Conservation (phyloP, 2,888 invertebrate genomes). For the Athetis lepigone region DNA sequence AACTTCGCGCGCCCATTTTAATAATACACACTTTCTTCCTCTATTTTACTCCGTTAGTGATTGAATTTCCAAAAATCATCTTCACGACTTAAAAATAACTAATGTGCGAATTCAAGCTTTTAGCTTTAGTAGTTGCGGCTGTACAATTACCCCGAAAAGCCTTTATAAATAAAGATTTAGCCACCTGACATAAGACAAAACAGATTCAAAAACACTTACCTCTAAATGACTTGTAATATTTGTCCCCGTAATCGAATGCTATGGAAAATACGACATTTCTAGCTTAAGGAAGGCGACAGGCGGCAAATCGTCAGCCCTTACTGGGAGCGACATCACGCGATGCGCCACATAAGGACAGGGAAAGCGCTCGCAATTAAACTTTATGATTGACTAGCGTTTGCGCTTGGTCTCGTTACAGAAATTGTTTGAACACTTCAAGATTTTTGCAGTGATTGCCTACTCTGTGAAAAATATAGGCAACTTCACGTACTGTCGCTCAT, state of each 20-base stretch:
- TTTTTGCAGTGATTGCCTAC: no score
- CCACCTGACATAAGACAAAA: slow-evolving; percentile 7
- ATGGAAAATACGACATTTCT: slow-evolving; percentile 59
- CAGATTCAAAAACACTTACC: slow-evolving; percentile 36
- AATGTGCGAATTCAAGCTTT: no score
- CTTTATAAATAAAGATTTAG: no score
- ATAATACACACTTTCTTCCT: no score
- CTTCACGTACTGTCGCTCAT: no score
- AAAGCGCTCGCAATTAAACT: slow-evolving; percentile 77
- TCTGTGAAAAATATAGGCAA: no score
- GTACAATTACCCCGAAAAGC: no score
- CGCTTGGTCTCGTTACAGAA: slow-evolving; percentile 51
- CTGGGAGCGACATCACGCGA: slow-evolving; percentile 75
- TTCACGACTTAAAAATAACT: no score
- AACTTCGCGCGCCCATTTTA: no score
- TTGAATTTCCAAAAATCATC: no score
- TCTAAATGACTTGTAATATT: slow-evolving; percentile 46
- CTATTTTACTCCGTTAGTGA: no score
- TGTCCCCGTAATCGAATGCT: slow-evolving; percentile 45
- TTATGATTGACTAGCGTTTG: slow-evolving; percentile 77
- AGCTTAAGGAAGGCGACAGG: slow-evolving; percentile 67
- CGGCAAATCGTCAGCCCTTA: slow-evolving; percentile 76
- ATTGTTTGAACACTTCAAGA: slow-evolving; percentile 19
- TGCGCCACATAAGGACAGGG: slow-evolving; percentile 74
- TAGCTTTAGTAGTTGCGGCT: no score